A percentile compares a stretch with the other conserved stretches of the same genome.
phyloP scores from a whole-genome alignment of 2,797 vertebrate species.

The Philypnodon macrostomus region DNA sequence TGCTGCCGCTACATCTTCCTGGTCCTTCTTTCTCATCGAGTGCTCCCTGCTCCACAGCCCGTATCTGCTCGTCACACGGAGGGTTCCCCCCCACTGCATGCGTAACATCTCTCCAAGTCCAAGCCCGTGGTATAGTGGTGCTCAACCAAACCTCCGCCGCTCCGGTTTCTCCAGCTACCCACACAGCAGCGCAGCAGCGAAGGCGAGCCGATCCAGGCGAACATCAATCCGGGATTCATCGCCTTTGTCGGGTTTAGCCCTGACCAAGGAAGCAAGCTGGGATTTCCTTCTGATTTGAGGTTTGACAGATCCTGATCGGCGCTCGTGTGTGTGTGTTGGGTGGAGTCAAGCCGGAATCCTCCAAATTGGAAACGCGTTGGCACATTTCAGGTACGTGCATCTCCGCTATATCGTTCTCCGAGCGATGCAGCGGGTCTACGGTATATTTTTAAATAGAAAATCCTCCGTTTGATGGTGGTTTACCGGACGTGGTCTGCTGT shows the following conservation, averaged over 20 bases:
- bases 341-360: constrained; percentile 76
- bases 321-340: constrained; percentile 55
- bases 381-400: constrained; percentile 73
- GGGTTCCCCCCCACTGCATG: constrained; percentile 74
- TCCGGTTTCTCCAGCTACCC: constrained; percentile 42
- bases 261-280: constrained; percentile 54
- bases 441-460: background rate
- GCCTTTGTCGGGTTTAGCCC: constrained; percentile 41
- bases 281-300: constrained; percentile 68
- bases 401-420: background rate
- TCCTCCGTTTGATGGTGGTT: constrained; percentile 13
- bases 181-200: constrained; percentile 46
- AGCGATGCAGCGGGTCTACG: constrained; percentile 6
- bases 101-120: constrained; percentile 66
- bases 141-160: constrained; percentile 51
- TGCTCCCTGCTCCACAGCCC: constrained; percentile 52
- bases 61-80: constrained; percentile 68
- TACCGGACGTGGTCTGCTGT: constrained; percentile 29
- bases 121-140: constrained; percentile 52
- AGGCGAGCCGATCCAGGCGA: constrained; percentile 42
- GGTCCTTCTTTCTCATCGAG: constrained; percentile 46
- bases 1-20: constrained; percentile 27
- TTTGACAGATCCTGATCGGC: constrained; percentile 59
- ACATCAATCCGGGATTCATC: constrained; percentile 27
- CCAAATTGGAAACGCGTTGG: constrained; percentile 67